These are phyloP conservation scores for Polyommatus iphigenia DNA, from an alignment of 2,888 invertebrate species.

Conservation along the genomic window DNA sequence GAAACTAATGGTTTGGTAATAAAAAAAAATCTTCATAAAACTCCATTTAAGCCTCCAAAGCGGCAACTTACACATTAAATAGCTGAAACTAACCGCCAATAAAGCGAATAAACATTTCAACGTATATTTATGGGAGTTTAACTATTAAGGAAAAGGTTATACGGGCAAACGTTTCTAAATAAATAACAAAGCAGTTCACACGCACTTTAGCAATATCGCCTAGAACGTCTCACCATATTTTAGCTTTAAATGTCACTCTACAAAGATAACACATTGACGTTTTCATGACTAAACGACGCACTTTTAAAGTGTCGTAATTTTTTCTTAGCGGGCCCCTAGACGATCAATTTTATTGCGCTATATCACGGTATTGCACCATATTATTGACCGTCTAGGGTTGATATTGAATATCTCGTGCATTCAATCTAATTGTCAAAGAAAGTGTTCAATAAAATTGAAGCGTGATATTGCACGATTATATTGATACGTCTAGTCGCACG, in stretches of 20 bases:
- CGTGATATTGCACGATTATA: no score
- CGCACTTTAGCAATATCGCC: constrained; percentile 26
- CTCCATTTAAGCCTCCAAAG: not conserved
- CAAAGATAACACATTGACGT: constrained; percentile 13
- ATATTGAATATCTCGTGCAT: no score
- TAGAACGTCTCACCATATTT: constrained; percentile 25
- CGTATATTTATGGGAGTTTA: constrained; percentile 18
- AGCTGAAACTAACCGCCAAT: constrained; percentile 12
- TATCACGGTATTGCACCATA: no score
- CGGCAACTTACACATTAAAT: constrained; percentile 4
- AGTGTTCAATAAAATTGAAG: no score
- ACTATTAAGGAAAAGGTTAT: constrained; percentile 25
- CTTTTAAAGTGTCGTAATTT: not conserved
- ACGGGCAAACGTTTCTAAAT: constrained; percentile 7
- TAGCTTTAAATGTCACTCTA: constrained; percentile 16
- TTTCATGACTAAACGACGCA: not conserved
- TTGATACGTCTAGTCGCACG: no score
- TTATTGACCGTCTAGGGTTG: no score
- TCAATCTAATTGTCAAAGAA: no score
- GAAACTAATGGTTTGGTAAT: not conserved
- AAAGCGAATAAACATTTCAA: constrained; percentile 24
- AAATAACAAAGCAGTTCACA: constrained; percentile 24
- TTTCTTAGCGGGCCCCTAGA: not conserved
- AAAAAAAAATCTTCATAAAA: not conserved
- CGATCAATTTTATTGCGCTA: no score